Evolutionary conservation across 2,113 vertebrate species (phyloP).

Genomic region (Sapayoa aenigma): DNA sequence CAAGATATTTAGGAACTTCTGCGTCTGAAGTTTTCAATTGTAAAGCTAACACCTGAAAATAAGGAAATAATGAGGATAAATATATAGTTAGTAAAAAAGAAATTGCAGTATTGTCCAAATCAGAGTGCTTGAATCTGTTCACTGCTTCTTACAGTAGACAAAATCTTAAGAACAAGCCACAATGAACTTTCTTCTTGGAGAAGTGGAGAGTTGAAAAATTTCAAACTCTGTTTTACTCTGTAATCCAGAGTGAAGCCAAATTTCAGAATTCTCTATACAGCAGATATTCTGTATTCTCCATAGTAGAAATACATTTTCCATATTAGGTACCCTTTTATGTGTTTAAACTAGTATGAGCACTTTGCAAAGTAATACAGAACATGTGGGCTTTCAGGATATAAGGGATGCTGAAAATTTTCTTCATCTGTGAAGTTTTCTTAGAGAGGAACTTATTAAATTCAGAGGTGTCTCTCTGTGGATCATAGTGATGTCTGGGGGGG

Average conservation of each 20-base stretch:
- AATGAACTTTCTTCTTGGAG: neutral
- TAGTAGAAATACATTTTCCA: neutral
- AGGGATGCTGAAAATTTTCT: neutral
- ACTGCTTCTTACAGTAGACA: neutral
- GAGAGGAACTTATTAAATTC: neutral
- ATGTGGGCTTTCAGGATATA: neutral
- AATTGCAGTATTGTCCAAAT: neutral
- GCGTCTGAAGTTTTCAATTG: neutral
- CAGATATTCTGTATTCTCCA: neutral
- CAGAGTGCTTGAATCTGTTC: neutral
- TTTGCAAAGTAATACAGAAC: neutral
- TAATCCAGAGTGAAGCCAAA: neutral
- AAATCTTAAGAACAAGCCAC: neutral
- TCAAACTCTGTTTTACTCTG: neutral
- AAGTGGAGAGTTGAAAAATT: neutral
- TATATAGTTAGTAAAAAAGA: neutral
- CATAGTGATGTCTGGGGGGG: conserved; percentile 1
- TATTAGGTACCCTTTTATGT: neutral
- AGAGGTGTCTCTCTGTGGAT: neutral
- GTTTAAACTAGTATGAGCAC: neutral
- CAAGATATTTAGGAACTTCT: neutral
- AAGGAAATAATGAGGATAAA: conserved; percentile 1
- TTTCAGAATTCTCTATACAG: neutral
- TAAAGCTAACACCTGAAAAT: neutral
- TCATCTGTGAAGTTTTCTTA: neutral